Evolutionary conservation across 2,888 invertebrate genomes (phyloP).

Genomic region (Cerastis leucographa): DNA sequence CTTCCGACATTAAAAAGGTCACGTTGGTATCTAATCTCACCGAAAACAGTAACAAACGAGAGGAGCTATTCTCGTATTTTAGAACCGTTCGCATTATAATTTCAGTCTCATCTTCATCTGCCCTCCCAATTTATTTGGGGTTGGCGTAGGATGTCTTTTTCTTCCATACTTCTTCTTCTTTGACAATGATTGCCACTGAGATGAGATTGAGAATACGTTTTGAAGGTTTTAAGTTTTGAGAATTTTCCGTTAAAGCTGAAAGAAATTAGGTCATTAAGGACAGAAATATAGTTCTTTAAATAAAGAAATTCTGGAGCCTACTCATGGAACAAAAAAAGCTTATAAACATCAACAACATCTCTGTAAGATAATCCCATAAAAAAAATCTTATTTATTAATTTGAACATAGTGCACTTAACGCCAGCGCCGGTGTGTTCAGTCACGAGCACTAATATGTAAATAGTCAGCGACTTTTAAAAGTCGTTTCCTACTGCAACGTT

Average conservation of each 20-base stretch:
- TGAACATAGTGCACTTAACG: conserved; percentile 47
- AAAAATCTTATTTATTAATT: conserved; percentile 51
- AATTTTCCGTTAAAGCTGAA: background rate
- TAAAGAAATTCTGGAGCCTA: background rate
- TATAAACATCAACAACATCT: background rate
- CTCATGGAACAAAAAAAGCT: background rate
- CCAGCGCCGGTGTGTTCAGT: conserved; percentile 21
- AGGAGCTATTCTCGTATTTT: background rate
- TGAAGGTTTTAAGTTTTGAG: background rate
- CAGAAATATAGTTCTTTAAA: no score
- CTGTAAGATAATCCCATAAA: conserved; percentile 22
- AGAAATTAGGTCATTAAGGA: no score
- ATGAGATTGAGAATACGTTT: no score
- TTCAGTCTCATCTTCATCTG: background rate
- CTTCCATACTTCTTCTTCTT: no score
- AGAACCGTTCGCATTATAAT: no score
- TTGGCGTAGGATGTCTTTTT: no score
- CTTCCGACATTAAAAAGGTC: background rate
- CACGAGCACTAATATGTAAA: background rate
- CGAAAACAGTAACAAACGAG: background rate
- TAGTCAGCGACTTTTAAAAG: background rate
- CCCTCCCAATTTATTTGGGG: no score
- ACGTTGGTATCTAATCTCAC: background rate
- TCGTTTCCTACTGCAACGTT: background rate
- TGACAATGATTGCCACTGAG: no score